Conservation (phyloP, 1,140 invertebrate genomes). For the Metaphire vulgaris region DNA sequence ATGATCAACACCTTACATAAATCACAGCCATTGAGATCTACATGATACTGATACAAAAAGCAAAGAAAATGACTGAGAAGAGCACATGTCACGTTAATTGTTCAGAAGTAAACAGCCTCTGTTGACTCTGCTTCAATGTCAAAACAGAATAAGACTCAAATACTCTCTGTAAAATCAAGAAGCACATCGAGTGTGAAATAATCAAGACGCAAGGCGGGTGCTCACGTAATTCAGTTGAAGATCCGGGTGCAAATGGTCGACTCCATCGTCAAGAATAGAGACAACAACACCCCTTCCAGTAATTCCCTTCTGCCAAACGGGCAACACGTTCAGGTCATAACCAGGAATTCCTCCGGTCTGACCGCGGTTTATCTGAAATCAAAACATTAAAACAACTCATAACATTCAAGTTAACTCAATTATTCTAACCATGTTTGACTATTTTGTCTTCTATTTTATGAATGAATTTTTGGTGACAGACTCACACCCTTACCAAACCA, state of each 20-base stretch:
- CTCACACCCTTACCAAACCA: neutral
- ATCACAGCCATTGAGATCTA: too few species aligned
- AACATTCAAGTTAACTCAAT: conserved; percentile 2
- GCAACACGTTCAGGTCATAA: conserved; percentile 52
- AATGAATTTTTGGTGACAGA: too few species aligned
- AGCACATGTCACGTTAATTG: too few species aligned
- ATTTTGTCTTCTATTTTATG: neutral
- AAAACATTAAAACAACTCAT: conserved; percentile 5
- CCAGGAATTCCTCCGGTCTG: conserved; percentile 43
- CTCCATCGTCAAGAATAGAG: conserved; percentile 52
- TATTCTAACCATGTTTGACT: neutral
- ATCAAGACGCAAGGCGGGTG: too few species aligned
- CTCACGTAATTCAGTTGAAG: conserved; percentile 52
- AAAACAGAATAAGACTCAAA: too few species aligned
- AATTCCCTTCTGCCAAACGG: conserved; percentile 49
- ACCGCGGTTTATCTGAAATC: conserved; percentile 43
- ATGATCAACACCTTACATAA: neutral
- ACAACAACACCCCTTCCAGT: conserved; percentile 50
- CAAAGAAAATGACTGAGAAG: too few species aligned
- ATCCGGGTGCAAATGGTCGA: conserved; percentile 52
- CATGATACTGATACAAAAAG: too few species aligned
- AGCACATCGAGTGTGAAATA: too few species aligned
- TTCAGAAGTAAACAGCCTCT: too few species aligned
- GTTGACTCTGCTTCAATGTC: too few species aligned
- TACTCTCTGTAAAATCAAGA: too few species aligned